Evolutionary conservation across 2,113 vertebrate species (phyloP), one percentile per base, ranked within the genome.

Genomic region (Oenanthe oenanthe): DNA sequence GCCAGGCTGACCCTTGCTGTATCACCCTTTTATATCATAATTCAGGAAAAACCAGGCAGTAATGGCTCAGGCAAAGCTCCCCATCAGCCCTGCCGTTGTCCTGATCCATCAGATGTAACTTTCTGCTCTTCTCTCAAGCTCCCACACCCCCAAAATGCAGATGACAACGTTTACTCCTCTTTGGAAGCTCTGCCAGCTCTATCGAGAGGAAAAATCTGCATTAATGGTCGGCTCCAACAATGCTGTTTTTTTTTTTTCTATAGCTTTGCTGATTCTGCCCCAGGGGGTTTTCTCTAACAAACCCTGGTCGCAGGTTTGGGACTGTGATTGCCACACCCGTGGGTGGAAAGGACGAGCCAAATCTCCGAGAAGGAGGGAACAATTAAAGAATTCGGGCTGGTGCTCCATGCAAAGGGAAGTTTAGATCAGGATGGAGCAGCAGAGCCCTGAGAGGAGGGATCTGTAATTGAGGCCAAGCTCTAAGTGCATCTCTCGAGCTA

Each of bases 401-500:
- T 82, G 88, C 88, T 91, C 90, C 79, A 61, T 61, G 66, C 92
- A 76, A 95, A 97, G 88, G 75, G 88, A 89, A 24, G 5, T 85
- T 73, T 51, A 48, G 85, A 89, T 96, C 43, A 95, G 93, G 95
- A 93, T 57, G 71, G 89, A 90, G 43, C 63, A 58, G 62, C 67
- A n/a, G 61, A 67, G 87, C 74, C 75, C 43, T 3, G 92, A 91
- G 89, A 96, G 25, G 93, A 68, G 92, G 66, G 63, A 86, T 96
- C 93, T 92, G 93, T 80, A 94, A 95, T 85, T 81, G 85, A 88
- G 92, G 94, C 67, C 78, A 89, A 96, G 92, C 77, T 74, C 66
- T 80, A 20, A 97, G 84, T 87, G 40, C 78, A 96, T 96, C 95
- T 96, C 91, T 66, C 10, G 89, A 92, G 89, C 88, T 95, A 96